These are phyloP conservation scores for Orthosia cruda DNA, from an alignment of 2,888 invertebrate species.

Conservation along the genomic window DNA sequence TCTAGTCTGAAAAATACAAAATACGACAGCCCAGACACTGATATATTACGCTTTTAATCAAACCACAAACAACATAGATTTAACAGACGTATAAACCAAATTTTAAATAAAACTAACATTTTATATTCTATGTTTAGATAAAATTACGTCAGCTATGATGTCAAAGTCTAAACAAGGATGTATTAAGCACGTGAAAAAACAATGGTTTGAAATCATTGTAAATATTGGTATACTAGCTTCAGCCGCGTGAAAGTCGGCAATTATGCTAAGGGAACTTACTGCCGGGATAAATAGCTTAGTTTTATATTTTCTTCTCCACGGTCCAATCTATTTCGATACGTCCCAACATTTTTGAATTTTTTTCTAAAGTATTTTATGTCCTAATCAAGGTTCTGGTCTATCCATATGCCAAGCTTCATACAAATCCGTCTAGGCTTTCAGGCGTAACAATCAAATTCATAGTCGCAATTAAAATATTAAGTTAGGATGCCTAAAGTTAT, in stretches of 20 bases:
- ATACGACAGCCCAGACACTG: background rate
- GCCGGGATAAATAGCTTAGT: background rate
- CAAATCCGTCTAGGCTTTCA: too few species aligned
- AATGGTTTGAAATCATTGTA: conserved; percentile 7
- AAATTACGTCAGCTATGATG: conserved; percentile 48
- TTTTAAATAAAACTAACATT: conserved; percentile 12
- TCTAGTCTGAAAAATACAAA: conserved; percentile 2
- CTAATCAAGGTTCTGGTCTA: too few species aligned
- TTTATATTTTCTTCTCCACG: too few species aligned
- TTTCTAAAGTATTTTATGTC: too few species aligned
- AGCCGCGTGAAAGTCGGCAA: background rate
- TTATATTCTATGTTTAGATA: conserved; percentile 20
- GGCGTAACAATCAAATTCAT: too few species aligned
- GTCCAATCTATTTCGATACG: too few species aligned
- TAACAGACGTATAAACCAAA: conserved; percentile 1
- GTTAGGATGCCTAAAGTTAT: too few species aligned
- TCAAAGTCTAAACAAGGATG: conserved; percentile 42
- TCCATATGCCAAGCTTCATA: too few species aligned
- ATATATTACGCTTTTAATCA: background rate
- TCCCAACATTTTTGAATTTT: too few species aligned
- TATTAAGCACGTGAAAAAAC: conserved; percentile 38
- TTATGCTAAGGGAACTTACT: background rate
- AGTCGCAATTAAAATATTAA: too few species aligned
- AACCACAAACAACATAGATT: conserved; percentile 33
- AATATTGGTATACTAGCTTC: background rate